phyloP scores from a whole-genome alignment of 2,888 invertebrate genomes.

The Hirtodrosophila cameraria region DNA sequence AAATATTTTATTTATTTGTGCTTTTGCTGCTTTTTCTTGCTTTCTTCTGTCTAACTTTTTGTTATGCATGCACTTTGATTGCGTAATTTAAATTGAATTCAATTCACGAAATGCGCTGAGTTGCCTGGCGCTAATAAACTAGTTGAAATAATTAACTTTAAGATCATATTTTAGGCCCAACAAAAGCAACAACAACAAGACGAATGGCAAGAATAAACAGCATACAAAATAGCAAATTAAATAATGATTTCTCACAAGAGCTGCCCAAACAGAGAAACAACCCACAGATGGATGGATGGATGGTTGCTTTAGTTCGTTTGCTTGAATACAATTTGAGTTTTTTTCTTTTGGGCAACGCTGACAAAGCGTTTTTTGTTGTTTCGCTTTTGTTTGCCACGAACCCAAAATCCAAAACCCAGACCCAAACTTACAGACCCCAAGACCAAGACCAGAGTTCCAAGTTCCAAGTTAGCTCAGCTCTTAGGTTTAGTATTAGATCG shows the following conservation, averaged over 20 bases:
- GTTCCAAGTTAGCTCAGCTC: slow-evolving; percentile 13
- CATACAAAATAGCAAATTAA: slow-evolving; percentile 52
- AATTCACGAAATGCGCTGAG: slow-evolving; percentile 46
- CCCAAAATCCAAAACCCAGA: background rate
- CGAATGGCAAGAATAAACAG: slow-evolving; percentile 36
- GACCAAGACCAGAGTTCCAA: background rate
- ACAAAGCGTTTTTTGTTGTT: slow-evolving; percentile 52
- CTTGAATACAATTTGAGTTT: slow-evolving; percentile 17
- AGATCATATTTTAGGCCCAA: slow-evolving; percentile 3
- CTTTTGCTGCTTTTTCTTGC: slow-evolving; percentile 12
- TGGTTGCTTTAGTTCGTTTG: slow-evolving; percentile 5
- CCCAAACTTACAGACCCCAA: background rate
- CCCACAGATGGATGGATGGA: slow-evolving; percentile 19
- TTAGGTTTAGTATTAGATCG: slow-evolving; percentile 61
- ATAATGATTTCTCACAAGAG: slow-evolving; percentile 55
- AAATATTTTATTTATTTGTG: slow-evolving; percentile 62
- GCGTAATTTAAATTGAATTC: slow-evolving; percentile 48
- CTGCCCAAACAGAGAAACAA: slow-evolving; percentile 25
- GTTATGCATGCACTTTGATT: slow-evolving; percentile 41
- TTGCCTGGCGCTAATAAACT: too few relatives aligned
- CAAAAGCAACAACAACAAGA: slow-evolving; percentile 1
- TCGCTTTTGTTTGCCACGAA: slow-evolving; percentile 27
- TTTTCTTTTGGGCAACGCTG: slow-evolving; percentile 52
- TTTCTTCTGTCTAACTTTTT: background rate
- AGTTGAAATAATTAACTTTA: too few relatives aligned